phyloP scores from a whole-genome alignment of 2,797 vertebrate species.

The Chromobotia macracanthus region DNA sequence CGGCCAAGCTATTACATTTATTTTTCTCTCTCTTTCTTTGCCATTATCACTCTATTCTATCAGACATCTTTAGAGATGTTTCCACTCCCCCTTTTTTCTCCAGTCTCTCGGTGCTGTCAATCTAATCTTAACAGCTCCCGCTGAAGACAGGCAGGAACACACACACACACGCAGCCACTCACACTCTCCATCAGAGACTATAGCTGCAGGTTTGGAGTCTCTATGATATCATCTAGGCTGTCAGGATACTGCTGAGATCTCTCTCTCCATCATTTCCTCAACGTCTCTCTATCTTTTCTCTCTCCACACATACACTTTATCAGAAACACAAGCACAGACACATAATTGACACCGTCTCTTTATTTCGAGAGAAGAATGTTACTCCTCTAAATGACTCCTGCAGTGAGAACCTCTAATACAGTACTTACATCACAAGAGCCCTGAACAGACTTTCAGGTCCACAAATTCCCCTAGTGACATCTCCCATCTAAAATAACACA shows the following conservation, averaged over 20 bases:
- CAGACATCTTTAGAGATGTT: constrained; percentile 40
- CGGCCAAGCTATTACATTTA: constrained; percentile 32
- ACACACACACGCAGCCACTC: constrained; percentile 37
- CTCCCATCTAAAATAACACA: constrained; percentile 18
- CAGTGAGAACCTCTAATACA: constrained; percentile 11
- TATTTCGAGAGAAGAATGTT: constrained; percentile 61
- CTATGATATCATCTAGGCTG: constrained; percentile 43
- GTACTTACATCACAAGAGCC: background rate
- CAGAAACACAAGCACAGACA: constrained; percentile 35
- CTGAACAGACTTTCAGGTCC: constrained; percentile 1
- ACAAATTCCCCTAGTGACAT: constrained; percentile 17
- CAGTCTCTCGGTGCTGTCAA: constrained; percentile 13
- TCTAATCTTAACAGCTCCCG: constrained; percentile 37
- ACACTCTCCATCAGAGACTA: constrained; percentile 36
- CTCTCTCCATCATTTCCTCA: constrained; percentile 1
- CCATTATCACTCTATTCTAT: constrained; percentile 45
- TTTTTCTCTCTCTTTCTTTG: constrained; percentile 31
- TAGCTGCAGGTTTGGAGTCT: constrained; percentile 31
- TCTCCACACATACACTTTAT: background rate
- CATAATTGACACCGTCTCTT: constrained; percentile 37
- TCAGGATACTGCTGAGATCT: constrained; percentile 41
- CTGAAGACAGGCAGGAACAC: constrained; percentile 28
- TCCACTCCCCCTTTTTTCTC: constrained; percentile 23
- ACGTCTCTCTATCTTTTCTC: constrained; percentile 8
- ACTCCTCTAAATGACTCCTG: constrained; percentile 53